A percentile compares a stretch with the other conserved stretches of the same genome.
These are phyloP conservation scores for Meganola albula DNA, from an alignment of 2,888 invertebrate genomes.

Conservation along the genomic window DNA sequence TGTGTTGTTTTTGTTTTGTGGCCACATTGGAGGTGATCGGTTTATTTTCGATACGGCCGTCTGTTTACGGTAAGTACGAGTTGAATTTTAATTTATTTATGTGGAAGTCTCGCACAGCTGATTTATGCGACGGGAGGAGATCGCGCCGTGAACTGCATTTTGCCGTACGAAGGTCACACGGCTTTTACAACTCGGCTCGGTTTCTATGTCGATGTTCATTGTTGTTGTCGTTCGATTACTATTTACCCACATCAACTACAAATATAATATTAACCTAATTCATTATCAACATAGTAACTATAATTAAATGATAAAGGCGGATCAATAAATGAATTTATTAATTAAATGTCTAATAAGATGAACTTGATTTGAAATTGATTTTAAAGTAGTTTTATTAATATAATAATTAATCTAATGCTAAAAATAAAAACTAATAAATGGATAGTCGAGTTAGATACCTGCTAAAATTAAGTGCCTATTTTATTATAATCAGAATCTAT, in stretches of 20 bases:
- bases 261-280: no score
- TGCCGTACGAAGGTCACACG: conserved; percentile 56
- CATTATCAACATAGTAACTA: no score
- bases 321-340: no score
- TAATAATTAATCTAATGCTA: no score
- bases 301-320: no score
- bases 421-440: no score
- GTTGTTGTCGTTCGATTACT: conserved; percentile 33
- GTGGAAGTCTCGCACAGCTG: conserved; percentile 52
- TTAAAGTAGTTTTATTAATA: no score
- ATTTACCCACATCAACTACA: conserved; percentile 25
- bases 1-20: conserved; percentile 70
- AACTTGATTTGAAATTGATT: no score
- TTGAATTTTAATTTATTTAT: conserved; percentile 63
- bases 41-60: conserved; percentile 62
- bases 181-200: conserved; percentile 42
- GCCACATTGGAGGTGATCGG: conserved; percentile 66
- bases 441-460: no score
- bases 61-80: conserved; percentile 69
- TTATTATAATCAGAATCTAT: no score
- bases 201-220: conserved; percentile 49
- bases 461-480: no score
- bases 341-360: no score
- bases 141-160: conserved; percentile 57
- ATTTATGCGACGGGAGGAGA: conserved; percentile 60